These are phyloP conservation scores for Synanthedon vespiformis DNA, from an alignment of 2,888 invertebrate genomes.

Conservation along the genomic window DNA sequence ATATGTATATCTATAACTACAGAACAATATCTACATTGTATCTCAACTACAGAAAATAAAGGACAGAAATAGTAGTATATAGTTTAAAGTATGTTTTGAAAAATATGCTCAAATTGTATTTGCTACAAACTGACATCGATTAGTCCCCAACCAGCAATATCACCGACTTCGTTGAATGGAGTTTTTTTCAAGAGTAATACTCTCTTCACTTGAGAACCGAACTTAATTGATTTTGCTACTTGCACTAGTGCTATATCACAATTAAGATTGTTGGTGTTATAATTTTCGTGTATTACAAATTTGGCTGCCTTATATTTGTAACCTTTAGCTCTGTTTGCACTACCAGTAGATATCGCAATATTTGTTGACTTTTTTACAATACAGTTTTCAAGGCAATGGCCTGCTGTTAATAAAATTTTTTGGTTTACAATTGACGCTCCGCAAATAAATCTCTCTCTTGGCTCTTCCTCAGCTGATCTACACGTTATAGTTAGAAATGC, in stretches of 20 bases:
- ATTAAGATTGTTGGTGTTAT: neutral
- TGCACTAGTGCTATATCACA: slow-evolving; percentile 14
- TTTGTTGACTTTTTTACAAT: accelerated
- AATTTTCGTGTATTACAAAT: slow-evolving; percentile 8
- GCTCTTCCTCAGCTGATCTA: too few relatives aligned
- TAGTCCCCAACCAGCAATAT: slow-evolving; percentile 19
- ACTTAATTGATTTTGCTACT: slow-evolving; percentile 3
- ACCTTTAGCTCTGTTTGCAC: slow-evolving; percentile 9
- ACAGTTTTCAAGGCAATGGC: slow-evolving; percentile 20
- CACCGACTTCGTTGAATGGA: slow-evolving; percentile 6
- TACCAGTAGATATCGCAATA: slow-evolving; percentile 11
- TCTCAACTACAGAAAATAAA: too few relatives aligned
- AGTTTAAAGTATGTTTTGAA: too few relatives aligned
- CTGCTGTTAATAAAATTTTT: slow-evolving; percentile 20
- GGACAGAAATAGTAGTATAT: too few relatives aligned
- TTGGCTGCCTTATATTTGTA: neutral
- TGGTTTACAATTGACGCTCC: slow-evolving; percentile 26
- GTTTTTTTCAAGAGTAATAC: slow-evolving; percentile 11
- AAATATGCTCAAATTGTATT: too few relatives aligned
- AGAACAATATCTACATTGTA: too few relatives aligned
- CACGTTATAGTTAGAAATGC: slow-evolving; percentile 11
- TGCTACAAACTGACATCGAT: slow-evolving; percentile 12
- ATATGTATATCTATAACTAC: too few relatives aligned
- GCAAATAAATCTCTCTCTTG: slow-evolving; percentile 10
- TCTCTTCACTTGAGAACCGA: slow-evolving; percentile 8